Base-by-base conservation (phyloP, 1,140 invertebrate genomes). In the Grapholita molesta region DNA sequence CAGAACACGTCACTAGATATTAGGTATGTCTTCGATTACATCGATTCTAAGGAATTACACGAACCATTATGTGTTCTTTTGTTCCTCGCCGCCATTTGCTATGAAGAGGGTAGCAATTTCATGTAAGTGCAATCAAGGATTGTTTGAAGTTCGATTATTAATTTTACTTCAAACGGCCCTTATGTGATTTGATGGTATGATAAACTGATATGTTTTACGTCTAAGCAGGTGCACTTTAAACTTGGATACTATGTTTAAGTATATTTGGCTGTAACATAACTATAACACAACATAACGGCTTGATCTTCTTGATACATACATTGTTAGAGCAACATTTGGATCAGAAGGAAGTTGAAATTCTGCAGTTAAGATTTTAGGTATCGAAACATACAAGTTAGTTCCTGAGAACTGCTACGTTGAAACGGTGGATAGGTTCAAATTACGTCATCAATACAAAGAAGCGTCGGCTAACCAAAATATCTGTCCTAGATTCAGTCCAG, bases 401-500 rank as follows among this genome's bases (percentile, higher is more conserved):
- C 8, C n/a, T 15, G 18, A 48, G 18, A 21, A 8, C 11, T 5
- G 15, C 42, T 48, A 48, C 15, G 18, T 0, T 48, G 42, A 21
- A 48, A 48, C 8, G 18, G 3, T 7, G 18, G 42, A 48, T 48
- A 48, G 8, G 42, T 21, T n/a, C 24, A n/a, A 53, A 61, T 61
- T 32, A 61, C 24, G 24, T 61, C 28, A 61, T 8, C 25, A 55
- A 55, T 61, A 28, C 23, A 65, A 65, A 65, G 30, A 35, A 30
- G 61, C 23, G 73, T 35, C 9, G 42, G n/a, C 15, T 12, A 65
- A 76, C 84, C 18, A 70, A 90, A 90, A 88, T 89, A 88, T 80
- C 84, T 89, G 86, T 90, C 85, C 88, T 79, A 90, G 82, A 89
- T 90, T 81, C 82, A 30, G 55, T 48, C 42, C 42, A 33, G 12